Evolutionary conservation across 2,888 invertebrate genomes (phyloP).

Genomic region (Caenorhabditis japonica): DNA sequence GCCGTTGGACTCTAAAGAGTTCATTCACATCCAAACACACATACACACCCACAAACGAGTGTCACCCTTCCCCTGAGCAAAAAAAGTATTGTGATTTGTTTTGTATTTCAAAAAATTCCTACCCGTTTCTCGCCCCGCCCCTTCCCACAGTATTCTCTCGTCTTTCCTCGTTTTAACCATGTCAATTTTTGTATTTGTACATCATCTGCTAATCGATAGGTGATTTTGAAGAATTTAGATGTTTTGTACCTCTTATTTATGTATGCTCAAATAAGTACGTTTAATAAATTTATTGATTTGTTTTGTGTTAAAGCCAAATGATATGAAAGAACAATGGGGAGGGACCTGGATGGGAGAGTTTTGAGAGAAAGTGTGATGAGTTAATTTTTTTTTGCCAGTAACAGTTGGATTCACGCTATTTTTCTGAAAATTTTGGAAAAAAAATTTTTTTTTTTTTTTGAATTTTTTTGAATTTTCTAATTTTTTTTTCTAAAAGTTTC

Average conservation of each 20-base stretch:
- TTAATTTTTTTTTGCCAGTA: no score
- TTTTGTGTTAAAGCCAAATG: not conserved
- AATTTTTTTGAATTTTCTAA: no score
- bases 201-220: slow-evolving; percentile 36
- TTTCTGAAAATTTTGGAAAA: no score
- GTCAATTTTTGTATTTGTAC: slow-evolving; percentile 29
- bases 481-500: no score
- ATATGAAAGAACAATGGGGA: no score
- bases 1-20: slow-evolving; percentile 42
- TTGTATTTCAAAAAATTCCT: not conserved
- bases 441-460: no score
- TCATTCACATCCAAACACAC: no score
- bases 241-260: slow-evolving; percentile 20
- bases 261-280: slow-evolving; percentile 22
- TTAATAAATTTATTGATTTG: not conserved
- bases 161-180: slow-evolving; percentile 30
- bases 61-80: not conserved
- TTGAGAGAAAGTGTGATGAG: not conserved
- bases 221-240: slow-evolving; percentile 21
- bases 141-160: slow-evolving; percentile 13
- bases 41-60: slow-evolving; percentile 14
- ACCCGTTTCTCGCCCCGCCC: slow-evolving; percentile 7
- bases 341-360: not conserved
- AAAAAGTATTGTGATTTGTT: slow-evolving; percentile 41
- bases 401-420: no score